Percentiles rank a stretch among this genome's conserved stretches.
phyloP scores from a whole-genome alignment of 2,797 vertebrate species.

The Petrocephalus schoutedeni region DNA sequence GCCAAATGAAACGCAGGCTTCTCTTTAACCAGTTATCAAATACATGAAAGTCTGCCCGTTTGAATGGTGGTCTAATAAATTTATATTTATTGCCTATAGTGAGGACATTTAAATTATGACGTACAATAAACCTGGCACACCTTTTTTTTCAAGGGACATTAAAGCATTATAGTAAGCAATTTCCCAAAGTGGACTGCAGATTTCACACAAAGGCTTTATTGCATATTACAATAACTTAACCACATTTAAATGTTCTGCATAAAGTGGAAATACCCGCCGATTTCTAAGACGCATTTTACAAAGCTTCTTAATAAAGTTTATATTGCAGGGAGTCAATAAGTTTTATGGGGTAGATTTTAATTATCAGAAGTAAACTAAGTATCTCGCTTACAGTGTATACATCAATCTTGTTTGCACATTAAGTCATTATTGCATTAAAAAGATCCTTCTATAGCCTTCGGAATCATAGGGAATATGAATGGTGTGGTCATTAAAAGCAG shows the following conservation, averaged over 20 bases:
- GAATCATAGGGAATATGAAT: neutral
- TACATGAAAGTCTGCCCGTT: slow-evolving; percentile 66
- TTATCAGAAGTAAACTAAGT: slow-evolving; percentile 70
- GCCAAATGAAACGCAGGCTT: slow-evolving; percentile 63
- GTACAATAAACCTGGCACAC: slow-evolving; percentile 71
- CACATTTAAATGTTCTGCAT: slow-evolving; percentile 74
- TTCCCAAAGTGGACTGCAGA: slow-evolving; percentile 79
- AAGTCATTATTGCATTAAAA: slow-evolving; percentile 31
- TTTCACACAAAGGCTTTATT: slow-evolving; percentile 75
- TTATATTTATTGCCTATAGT: slow-evolving; percentile 77
- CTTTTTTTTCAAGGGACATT: slow-evolving; percentile 71
- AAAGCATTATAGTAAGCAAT: slow-evolving; percentile 74
- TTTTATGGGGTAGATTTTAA: slow-evolving; percentile 76
- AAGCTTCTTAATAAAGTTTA: slow-evolving; percentile 63
- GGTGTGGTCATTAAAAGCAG: neutral
- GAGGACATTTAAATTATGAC: slow-evolving; percentile 89
- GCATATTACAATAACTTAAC: slow-evolving; percentile 78
- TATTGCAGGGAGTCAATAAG: slow-evolving; percentile 68
- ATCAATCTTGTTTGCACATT: slow-evolving; percentile 66
- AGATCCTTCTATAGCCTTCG: neutral
- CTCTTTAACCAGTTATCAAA: slow-evolving; percentile 68
- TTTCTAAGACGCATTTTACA: slow-evolving; percentile 66
- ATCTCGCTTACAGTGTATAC: slow-evolving; percentile 61
- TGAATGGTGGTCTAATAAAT: slow-evolving; percentile 68
- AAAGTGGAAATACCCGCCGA: slow-evolving; percentile 70